Base-by-base conservation (phyloP, 2,113 vertebrate species). In the Apodemus sylvaticus region DNA sequence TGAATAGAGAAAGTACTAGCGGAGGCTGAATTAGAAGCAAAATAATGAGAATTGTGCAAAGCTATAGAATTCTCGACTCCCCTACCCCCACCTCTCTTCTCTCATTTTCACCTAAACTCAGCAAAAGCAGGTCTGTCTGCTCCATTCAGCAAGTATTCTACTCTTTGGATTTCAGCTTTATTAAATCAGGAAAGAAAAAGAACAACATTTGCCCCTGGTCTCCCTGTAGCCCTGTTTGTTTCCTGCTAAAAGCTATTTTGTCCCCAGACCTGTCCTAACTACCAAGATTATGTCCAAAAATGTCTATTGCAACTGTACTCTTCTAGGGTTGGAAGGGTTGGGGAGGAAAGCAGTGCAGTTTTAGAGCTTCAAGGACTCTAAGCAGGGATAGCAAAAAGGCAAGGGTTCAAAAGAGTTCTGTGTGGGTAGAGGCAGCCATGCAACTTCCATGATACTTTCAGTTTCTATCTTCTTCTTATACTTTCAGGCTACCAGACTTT, bases 21-120 rank as follows among this genome's bases (percentile, higher is more conserved):
- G 91, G 92, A 98, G 98, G 97, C 97, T 97, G 98, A 98, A 98
- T 98, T 95, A 98, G 98, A 97, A 94, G 94, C 93, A 93, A 98
- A 98, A 98, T 98, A 98, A 98, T 88, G 96, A 98, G 86, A 97
- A 98, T 97, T 17, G 85, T 94, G 90, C 97, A 95, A 95, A 98
- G 97, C 90, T 64, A 83, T 94, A 95, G 97, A 42, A 92, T 60
- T n/a, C 86, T 91, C 60, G 5, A 1, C 77, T 29, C 89, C 93
- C 53, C 66, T 60, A 36, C 86, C 91, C 85, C 93, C 87, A 19
- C 79, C 62, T 62, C 89, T 71, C 51, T 86, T 51, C 94, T 91
- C 76, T 91, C 92, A 36, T 97, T 98, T 97, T 92, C 93, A 97
- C 96, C 93, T 86, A 96, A 97, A 96, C 94, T 97, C 97, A 97